Evolutionary conservation across 1,140 invertebrate species (phyloP).

Genomic region (Drosophila kurseongensis): DNA sequence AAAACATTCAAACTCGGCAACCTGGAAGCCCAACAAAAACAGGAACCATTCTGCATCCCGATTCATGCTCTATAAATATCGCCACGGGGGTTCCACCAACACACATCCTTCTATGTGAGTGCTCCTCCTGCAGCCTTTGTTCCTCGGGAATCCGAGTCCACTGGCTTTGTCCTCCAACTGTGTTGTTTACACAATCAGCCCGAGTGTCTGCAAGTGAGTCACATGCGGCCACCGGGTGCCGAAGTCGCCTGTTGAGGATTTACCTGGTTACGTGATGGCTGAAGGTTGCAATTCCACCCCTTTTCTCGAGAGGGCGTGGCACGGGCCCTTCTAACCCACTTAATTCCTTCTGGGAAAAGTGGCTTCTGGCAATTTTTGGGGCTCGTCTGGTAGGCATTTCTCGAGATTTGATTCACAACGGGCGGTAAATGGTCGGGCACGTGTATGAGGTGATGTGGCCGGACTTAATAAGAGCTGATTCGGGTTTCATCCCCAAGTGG

Average conservation of each 20-base stretch:
- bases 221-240: constrained; percentile 66
- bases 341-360: constrained; percentile 6
- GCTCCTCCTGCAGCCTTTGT: not conserved
- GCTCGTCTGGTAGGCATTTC: constrained; percentile 34
- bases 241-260: constrained; percentile 28
- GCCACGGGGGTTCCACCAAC: constrained; percentile 16
- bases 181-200: constrained; percentile 67
- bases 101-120: not conserved
- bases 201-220: constrained; percentile 53
- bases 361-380: constrained; percentile 42
- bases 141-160: not conserved
- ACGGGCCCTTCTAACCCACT: not conserved
- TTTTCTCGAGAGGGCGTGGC: not conserved
- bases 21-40: constrained; percentile 11
- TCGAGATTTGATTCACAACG: constrained; percentile 5
- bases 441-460: constrained; percentile 33
- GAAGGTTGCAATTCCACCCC: constrained; percentile 14
- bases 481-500: constrained; percentile 3
- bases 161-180: constrained; percentile 39
- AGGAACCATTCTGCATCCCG: constrained; percentile 4
- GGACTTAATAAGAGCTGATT: constrained; percentile 7
- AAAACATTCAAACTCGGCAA: constrained; percentile 28
- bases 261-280: constrained; percentile 53
- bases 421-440: constrained; percentile 38
- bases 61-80: constrained; percentile 48